Conservation (phyloP, 2,113 vertebrate species). For the Trogon melanurus region DNA sequence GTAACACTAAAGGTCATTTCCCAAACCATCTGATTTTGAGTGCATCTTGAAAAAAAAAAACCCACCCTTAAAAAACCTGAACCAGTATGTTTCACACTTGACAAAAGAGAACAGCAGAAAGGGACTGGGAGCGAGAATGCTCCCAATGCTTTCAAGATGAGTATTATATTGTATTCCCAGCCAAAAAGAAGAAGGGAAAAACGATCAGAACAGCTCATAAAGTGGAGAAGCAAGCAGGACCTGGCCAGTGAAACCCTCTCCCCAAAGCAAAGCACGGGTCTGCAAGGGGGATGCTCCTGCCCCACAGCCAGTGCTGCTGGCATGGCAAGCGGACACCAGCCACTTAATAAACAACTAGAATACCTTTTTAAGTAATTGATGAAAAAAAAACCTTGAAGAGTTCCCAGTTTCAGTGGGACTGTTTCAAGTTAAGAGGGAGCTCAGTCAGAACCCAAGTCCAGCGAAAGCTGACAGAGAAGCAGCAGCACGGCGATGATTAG, state of each 20-base stretch:
- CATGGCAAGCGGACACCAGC: background rate
- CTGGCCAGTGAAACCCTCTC: too few relatives aligned
- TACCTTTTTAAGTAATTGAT: background rate
- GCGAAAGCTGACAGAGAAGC: background rate
- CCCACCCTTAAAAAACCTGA: background rate
- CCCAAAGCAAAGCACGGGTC: rapidly evolving
- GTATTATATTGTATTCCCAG: background rate
- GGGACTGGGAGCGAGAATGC: background rate
- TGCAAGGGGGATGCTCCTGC: background rate
- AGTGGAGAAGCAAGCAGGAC: background rate
- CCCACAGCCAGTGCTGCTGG: background rate
- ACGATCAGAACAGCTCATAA: background rate
- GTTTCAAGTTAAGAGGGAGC: background rate
- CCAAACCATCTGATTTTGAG: background rate
- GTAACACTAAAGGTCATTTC: background rate
- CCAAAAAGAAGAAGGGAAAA: background rate
- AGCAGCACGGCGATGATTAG: background rate
- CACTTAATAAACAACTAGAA: background rate
- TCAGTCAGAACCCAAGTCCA: background rate
- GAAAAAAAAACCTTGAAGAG: background rate
- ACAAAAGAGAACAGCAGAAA: background rate
- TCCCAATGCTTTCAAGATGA: background rate
- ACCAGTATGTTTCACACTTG: background rate
- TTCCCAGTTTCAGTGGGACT: background rate
- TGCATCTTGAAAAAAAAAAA: background rate